Conservation (phyloP, 2,888 invertebrate species). For the Synergus japonicus region DNA sequence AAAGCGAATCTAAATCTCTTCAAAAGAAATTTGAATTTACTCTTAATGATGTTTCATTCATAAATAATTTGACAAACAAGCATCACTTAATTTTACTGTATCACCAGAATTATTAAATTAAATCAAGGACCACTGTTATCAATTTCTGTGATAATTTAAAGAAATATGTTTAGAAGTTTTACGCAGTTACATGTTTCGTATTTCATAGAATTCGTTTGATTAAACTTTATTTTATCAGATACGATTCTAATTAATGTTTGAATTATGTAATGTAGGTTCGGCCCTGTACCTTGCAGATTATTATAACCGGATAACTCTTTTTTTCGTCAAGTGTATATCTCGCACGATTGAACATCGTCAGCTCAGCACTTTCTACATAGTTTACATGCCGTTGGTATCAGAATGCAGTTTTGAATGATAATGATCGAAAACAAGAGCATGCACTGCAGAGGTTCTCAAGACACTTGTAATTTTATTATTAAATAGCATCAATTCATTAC, state of each 20-base stretch:
- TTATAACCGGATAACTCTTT: slow-evolving; percentile 5
- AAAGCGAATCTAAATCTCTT: slow-evolving; percentile 8
- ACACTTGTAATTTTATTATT: background rate
- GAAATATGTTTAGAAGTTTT: no score
- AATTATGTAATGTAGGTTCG: background rate
- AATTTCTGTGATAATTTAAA: no score
- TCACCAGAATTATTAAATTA: no score
- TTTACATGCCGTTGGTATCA: slow-evolving; percentile 33
- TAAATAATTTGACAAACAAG: no score
- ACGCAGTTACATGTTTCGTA: no score
- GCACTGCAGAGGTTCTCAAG: background rate
- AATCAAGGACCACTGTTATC: no score
- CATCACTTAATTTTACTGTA: background rate
- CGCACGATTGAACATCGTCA: slow-evolving; percentile 22
- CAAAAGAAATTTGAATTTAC: background rate
- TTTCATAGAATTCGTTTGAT: no score
- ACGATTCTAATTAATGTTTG: background rate
- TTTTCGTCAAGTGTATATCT: slow-evolving; percentile 23
- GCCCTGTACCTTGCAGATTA: background rate
- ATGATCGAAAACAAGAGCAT: slow-evolving; percentile 36
- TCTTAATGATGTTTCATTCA: no score
- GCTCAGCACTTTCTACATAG: slow-evolving; percentile 35
- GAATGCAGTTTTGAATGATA: slow-evolving; percentile 38
- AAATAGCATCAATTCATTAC: background rate
- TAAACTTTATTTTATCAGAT: no score